Conservation (phyloP, 2,888 invertebrate genomes). For the Venusia cambrica region DNA sequence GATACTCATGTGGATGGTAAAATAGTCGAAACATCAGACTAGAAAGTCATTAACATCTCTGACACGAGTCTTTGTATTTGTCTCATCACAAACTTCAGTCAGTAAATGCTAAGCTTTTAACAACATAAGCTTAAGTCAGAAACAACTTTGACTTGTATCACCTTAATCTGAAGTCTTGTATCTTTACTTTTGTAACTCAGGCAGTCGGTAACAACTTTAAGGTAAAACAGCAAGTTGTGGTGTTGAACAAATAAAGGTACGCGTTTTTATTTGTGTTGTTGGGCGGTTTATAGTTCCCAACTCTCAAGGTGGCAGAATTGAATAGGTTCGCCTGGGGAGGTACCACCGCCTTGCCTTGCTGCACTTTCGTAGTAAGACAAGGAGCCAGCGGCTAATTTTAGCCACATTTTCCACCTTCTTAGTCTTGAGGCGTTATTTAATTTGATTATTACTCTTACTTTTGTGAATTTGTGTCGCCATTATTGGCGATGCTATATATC, state of each 20-base stretch:
- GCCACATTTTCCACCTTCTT: not conserved
- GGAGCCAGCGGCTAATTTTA: not conserved
- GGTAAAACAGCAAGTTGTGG: constrained; percentile 4
- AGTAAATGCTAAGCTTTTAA: not conserved
- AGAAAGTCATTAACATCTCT: constrained; percentile 14
- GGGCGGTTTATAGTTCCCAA: constrained; percentile 9
- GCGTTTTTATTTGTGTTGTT: constrained; percentile 3
- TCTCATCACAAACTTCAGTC: not conserved
- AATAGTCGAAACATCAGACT: constrained; percentile 10
- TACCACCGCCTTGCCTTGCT: constrained; percentile 1
- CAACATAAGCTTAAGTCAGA: constrained; percentile 1
- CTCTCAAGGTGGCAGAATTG: not conserved
- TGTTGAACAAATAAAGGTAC: constrained; percentile 11
- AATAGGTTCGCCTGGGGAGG: not conserved
- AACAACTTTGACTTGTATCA: not conserved
- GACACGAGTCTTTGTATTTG: constrained; percentile 5
- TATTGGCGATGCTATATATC: constrained; percentile 15
- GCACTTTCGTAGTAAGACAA: not conserved
- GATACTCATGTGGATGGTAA: constrained; percentile 5
- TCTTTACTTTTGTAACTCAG: too few relatives aligned
- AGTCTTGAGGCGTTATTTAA: not conserved
- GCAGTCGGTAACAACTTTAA: too few relatives aligned
- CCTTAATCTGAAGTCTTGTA: too few relatives aligned
- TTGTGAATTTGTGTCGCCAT: constrained; percentile 16
- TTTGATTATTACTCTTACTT: constrained; percentile 14